Evolutionary conservation across 2,113 vertebrate genomes (phyloP).

Genomic region (Crotalus horridus): DNA sequence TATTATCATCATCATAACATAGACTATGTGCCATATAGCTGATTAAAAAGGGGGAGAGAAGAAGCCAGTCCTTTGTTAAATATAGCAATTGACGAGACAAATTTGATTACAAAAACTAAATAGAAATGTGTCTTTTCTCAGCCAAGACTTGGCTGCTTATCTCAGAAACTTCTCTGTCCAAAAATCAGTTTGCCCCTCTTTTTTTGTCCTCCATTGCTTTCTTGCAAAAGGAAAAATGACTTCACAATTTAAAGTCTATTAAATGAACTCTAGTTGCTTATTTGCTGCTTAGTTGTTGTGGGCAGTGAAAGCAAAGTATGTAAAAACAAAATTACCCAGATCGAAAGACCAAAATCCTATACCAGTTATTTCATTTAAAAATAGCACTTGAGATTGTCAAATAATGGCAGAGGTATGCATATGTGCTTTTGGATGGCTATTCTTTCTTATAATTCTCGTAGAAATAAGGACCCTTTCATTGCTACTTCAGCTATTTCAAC

Average conservation of each 20-base stretch:
- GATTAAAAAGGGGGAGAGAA: neutral
- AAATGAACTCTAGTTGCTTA: conserved; percentile 51
- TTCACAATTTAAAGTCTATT: conserved; percentile 57
- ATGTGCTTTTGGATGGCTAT: neutral
- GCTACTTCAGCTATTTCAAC: neutral
- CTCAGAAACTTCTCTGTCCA: conserved; percentile 42
- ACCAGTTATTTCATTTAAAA: conserved; percentile 18
- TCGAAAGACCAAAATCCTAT: conserved; percentile 34
- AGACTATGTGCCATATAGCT: neutral
- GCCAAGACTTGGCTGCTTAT: conserved; percentile 54
- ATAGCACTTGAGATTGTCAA: neutral
- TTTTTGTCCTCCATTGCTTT: conserved; percentile 51
- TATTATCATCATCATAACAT: neutral
- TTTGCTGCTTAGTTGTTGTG: conserved; percentile 56
- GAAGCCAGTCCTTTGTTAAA: conserved; percentile 7
- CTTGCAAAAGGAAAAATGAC: conserved; percentile 62
- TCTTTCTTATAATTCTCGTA: neutral
- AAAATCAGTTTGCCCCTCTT: conserved; percentile 49
- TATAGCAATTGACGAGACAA: conserved; percentile 12
- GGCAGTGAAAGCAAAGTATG: conserved; percentile 62
- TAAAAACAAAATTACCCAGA: conserved; percentile 56
- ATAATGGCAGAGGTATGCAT: neutral
- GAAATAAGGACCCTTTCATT: neutral
- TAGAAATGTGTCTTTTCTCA: conserved; percentile 56
- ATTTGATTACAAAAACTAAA: conserved; percentile 38